A percentile compares a stretch with the other conserved stretches of the same genome.
Conservation (phyloP, 1,140 invertebrate species). For the Halictus rubicundus region DNA sequence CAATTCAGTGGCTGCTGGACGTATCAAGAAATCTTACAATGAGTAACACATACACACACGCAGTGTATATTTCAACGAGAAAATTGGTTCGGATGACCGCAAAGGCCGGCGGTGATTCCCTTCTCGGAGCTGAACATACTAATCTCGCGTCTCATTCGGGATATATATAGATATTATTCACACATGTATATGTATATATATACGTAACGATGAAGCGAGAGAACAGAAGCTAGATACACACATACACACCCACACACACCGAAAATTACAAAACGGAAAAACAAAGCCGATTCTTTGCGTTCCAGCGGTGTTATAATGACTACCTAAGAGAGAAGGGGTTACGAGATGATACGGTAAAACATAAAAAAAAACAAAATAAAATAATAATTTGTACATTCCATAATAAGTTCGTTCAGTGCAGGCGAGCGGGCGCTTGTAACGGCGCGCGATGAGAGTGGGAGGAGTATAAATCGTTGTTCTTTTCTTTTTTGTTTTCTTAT, state of each 20-base stretch:
- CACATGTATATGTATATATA: not conserved
- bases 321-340: slow-evolving; percentile 49
- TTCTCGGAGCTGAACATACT: slow-evolving; percentile 25
- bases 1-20: slow-evolving; percentile 63
- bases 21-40: slow-evolving; percentile 47
- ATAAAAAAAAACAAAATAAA: slow-evolving; percentile 52
- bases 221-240: no score
- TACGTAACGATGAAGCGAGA: slow-evolving; percentile 9
- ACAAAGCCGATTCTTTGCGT: slow-evolving; percentile 36
- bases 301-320: slow-evolving; percentile 56
- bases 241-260: no score
- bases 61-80: slow-evolving; percentile 3
- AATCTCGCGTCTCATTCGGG: not conserved
- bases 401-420: slow-evolving; percentile 81
- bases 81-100: slow-evolving; percentile 38
- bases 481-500: no score
- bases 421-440: slow-evolving; percentile 58
- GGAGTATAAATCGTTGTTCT: not conserved
- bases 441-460: not conserved
- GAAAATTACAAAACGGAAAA: no score
- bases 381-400: slow-evolving; percentile 85
- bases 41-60: slow-evolving; percentile 1
- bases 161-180: slow-evolving; percentile 1
- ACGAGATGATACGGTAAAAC: slow-evolving; percentile 51
- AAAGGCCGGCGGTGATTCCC: slow-evolving; percentile 60